Conservation (phyloP, 2,113 vertebrate species). For the Climacteris rufus region DNA sequence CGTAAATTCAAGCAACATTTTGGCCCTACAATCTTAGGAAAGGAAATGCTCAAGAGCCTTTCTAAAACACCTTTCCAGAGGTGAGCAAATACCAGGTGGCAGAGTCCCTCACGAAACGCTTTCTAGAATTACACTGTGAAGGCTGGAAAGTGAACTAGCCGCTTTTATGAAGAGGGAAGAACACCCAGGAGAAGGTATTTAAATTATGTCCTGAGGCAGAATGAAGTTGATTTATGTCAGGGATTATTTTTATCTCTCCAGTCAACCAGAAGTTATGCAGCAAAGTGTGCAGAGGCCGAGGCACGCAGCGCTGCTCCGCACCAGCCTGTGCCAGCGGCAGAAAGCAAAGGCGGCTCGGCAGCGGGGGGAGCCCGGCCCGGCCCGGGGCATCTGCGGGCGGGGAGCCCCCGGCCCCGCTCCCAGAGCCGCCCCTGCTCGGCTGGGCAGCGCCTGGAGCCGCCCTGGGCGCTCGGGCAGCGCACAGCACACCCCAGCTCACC, state of each 20-base stretch:
- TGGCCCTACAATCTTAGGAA: neutral
- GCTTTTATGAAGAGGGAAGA: neutral
- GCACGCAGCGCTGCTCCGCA: neutral
- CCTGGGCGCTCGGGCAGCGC: accelerated
- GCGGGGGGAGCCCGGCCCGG: neutral
- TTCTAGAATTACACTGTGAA: neutral
- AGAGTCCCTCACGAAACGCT: neutral
- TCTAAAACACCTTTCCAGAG: neutral
- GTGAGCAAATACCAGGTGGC: too few species aligned
- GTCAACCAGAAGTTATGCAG: constrained; percentile 15
- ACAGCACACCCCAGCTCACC: accelerated
- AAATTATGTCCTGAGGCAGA: constrained; percentile 18
- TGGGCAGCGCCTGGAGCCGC: neutral
- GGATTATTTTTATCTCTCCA: constrained; percentile 56
- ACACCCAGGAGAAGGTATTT: constrained; percentile 41
- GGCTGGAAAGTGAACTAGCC: neutral
- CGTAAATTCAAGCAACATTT: neutral
- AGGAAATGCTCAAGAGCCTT: neutral
- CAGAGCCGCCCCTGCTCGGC: neutral
- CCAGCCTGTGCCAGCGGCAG: neutral
- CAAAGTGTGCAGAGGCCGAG: neutral
- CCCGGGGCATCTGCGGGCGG: accelerated
- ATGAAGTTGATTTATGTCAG: constrained; percentile 40
- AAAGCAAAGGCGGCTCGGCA: neutral
- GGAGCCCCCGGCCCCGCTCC: neutral